Evolutionary conservation across 1,140 invertebrate genomes (phyloP).

Genomic region (Tenebrio molitor): DNA sequence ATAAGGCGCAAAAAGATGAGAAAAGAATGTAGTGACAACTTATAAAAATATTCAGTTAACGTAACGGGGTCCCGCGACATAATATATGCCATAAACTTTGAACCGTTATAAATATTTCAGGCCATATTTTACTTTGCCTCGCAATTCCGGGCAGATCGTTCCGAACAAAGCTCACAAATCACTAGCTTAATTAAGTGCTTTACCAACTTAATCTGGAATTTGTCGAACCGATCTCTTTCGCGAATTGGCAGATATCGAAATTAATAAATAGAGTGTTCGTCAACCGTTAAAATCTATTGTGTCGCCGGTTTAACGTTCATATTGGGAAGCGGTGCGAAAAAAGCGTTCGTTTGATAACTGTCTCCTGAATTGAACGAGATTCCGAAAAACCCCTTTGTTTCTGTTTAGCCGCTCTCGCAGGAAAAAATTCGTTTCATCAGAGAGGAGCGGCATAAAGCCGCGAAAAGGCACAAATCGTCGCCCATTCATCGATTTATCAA

Average conservation of each 20-base stretch:
- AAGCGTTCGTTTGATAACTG: constrained; percentile 7
- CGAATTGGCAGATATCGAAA: no score
- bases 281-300: neutral
- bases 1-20: constrained; percentile 47
- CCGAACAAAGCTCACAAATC: no score
- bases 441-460: neutral
- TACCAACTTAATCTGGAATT: no score
- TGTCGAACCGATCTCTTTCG: no score
- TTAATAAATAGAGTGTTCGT: constrained; percentile 2
- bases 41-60: constrained; percentile 50
- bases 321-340: constrained; percentile 2
- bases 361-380: neutral
- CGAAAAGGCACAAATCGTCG: constrained; percentile 24
- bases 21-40: constrained; percentile 49
- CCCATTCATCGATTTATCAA: constrained; percentile 27
- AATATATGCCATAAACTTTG: constrained; percentile 47
- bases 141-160: neutral
- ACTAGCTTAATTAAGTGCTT: no score
- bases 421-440: neutral
- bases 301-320: neutral
- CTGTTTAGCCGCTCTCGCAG: neutral
- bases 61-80: constrained; percentile 32
- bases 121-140: constrained; percentile 18
- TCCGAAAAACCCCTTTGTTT: neutral
- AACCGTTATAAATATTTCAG: constrained; percentile 47